Evolutionary conservation across 1,140 invertebrate species (phyloP).

Genomic region (Druon quercuslanigerum): DNA sequence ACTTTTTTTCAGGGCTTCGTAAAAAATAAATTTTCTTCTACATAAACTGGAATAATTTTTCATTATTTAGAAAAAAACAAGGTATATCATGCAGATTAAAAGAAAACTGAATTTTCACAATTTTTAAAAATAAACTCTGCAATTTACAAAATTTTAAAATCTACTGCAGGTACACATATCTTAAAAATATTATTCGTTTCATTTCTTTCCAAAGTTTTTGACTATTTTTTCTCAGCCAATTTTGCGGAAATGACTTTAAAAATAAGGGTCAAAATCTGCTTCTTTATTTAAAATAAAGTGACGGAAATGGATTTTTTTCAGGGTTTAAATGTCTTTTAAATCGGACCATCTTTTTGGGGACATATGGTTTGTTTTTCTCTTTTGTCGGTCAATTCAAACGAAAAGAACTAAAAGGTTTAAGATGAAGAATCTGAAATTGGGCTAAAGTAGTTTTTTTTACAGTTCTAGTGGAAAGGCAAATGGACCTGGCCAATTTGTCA

Average conservation of each 20-base stretch:
- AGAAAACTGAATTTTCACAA: too few species aligned
- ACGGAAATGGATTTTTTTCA: slow-evolving; percentile 15
- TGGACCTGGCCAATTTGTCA: too few species aligned
- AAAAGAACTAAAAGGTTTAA: background rate
- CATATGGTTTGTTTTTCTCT: background rate
- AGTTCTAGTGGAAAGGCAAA: background rate
- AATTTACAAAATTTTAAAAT: too few species aligned
- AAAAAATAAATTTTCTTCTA: too few species aligned
- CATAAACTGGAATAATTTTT: too few species aligned
- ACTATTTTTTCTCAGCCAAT: background rate
- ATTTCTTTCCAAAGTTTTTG: too few species aligned
- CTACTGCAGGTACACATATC: too few species aligned
- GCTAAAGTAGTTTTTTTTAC: background rate
- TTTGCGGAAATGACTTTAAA: background rate
- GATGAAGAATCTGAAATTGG: background rate
- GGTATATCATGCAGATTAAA: too few species aligned
- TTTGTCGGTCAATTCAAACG: slow-evolving; percentile 12
- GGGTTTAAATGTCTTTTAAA: background rate
- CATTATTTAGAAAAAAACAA: too few species aligned
- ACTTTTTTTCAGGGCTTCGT: too few species aligned
- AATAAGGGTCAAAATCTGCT: background rate
- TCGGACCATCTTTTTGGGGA: background rate
- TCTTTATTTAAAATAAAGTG: background rate
- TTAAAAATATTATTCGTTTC: too few species aligned
- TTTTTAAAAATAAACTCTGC: too few species aligned